Percentiles rank a stretch among this genome's conserved stretches.
Conservation (phyloP, 2,888 invertebrate species). For the Melolontha melolontha region DNA sequence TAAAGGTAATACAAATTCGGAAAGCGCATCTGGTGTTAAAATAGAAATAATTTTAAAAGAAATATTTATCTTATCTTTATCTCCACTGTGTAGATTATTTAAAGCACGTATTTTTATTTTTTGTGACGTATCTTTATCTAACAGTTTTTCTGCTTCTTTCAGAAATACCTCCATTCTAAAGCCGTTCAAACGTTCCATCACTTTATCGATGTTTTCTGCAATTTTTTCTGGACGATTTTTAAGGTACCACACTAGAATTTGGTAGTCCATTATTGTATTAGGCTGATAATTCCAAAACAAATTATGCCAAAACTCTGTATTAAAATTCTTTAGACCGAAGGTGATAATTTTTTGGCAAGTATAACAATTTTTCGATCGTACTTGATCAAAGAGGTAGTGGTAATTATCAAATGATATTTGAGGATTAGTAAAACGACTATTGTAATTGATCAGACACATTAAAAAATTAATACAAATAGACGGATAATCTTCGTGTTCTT, state of each 20-base stretch:
- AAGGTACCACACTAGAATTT: not conserved
- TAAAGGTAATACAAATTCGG: not conserved
- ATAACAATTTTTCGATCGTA: slow-evolving; percentile 5
- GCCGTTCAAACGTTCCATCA: not conserved
- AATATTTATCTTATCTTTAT: slow-evolving; percentile 2
- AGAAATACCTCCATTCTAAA: not conserved
- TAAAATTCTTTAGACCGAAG: not conserved
- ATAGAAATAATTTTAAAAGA: slow-evolving; percentile 10
- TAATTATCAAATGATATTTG: slow-evolving; percentile 3
- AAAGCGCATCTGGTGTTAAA: slow-evolving; percentile 7
- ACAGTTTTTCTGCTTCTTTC: not conserved
- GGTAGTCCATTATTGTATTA: not conserved
- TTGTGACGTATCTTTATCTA: not conserved
- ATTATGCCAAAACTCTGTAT: slow-evolving; percentile 9
- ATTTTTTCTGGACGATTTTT: slow-evolving; percentile 5
- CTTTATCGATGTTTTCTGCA: not conserved
- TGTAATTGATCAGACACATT: not conserved
- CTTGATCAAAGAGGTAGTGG: not conserved
- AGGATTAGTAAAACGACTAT: not conserved
- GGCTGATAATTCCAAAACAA: slow-evolving; percentile 11
- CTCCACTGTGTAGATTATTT: not conserved
- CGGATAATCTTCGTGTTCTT: slow-evolving; percentile 2
- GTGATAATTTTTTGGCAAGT: not conserved
- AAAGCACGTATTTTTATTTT: slow-evolving; percentile 2
- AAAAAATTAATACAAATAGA: slow-evolving; percentile 2